Conservation (phyloP, 1,140 invertebrate species). For the Parapsyche elsis region DNA sequence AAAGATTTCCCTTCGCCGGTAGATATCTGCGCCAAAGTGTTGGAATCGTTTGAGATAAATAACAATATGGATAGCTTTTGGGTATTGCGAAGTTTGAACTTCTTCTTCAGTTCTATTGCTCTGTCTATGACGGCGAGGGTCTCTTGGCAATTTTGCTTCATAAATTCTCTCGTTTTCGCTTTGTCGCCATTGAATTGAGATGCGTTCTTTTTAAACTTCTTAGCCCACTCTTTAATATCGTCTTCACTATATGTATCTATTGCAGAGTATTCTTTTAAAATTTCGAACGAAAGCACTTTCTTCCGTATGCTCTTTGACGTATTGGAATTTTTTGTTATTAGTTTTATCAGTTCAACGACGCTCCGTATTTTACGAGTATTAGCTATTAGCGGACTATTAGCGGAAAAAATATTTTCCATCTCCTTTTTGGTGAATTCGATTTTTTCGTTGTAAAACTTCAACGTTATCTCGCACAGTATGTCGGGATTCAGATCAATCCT, state of each 20-base stretch:
- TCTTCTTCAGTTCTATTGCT: slow-evolving; percentile 46
- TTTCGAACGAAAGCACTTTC: not conserved
- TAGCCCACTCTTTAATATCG: not conserved
- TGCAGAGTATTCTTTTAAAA: too few relatives aligned
- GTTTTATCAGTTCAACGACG: not conserved
- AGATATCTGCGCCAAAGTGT: slow-evolving; percentile 49
- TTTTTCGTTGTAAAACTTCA: not conserved
- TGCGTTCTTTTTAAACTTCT: not conserved
- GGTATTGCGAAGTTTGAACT: slow-evolving; percentile 50
- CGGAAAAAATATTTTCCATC: too few relatives aligned
- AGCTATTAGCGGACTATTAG: too few relatives aligned
- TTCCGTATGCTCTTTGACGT: not conserved
- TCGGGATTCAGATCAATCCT: not conserved
- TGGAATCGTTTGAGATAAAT: slow-evolving; percentile 40
- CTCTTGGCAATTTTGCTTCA: not conserved
- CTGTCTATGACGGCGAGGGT: slow-evolving; percentile 40
- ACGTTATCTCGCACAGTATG: not conserved
- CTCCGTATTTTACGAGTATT: too few relatives aligned
- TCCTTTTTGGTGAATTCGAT: not conserved
- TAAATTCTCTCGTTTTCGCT: too few relatives aligned
- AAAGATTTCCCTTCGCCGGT: slow-evolving; percentile 59
- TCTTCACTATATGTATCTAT: not conserved
- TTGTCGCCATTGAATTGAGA: too few relatives aligned
- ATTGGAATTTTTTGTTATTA: not conserved
- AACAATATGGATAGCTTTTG: slow-evolving; percentile 49